Evolutionary conservation across 2,797 vertebrate genomes (phyloP), one percentile per base, ranked within the genome.

Genomic region (Aeoliscus strigatus): DNA sequence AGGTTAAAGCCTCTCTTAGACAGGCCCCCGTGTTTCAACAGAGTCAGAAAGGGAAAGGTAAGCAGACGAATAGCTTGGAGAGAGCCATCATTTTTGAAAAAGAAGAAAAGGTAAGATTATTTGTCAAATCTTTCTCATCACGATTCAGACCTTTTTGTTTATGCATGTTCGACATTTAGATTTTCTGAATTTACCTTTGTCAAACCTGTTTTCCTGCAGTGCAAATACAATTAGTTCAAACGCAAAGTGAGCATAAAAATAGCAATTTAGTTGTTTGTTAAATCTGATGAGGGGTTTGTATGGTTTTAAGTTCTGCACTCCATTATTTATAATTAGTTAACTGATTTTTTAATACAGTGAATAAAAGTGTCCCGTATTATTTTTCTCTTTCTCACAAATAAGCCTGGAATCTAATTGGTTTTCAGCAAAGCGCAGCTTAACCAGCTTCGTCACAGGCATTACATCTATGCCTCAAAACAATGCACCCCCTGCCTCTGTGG

Each of bases 1-100:
- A 56, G 80, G 73, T 87, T 87, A 88, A 89, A 88, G 77, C 54
- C 61, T 59, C 70, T 71, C 57, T 50, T 35, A 53, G 51, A 65
- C 57, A 71, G 56, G 63, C 56, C 50, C 51, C 26, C 34, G 57
- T 54, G 61, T 51, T 56, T 34, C 39, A 23, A 48, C 59, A 39
- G 54, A 56, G 52, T 30, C 41, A 56, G 55, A 68, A 55, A 66
- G 40, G 43, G 63, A 72, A 73, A 61, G 31, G 33, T 14, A 72
- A 50, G 40, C 39, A 35, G 45, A 63, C 31, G 5, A 18, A 31
- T 11, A 65, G 30, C 65, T 27, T 44, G 53, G 43, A 29, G 59
- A 43, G 52, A 43, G 50, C 27, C 47, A 61, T 44, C 47, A 58
- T 53, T 37, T 40, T 18, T 35, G 2, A 14, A 50, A 64, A 34